A percentile compares a stretch with the other conserved stretches of the same genome.
These are phyloP conservation scores for Strigamia transsilvanica DNA, from an alignment of 2,888 invertebrate genomes.

Conservation along the genomic window DNA sequence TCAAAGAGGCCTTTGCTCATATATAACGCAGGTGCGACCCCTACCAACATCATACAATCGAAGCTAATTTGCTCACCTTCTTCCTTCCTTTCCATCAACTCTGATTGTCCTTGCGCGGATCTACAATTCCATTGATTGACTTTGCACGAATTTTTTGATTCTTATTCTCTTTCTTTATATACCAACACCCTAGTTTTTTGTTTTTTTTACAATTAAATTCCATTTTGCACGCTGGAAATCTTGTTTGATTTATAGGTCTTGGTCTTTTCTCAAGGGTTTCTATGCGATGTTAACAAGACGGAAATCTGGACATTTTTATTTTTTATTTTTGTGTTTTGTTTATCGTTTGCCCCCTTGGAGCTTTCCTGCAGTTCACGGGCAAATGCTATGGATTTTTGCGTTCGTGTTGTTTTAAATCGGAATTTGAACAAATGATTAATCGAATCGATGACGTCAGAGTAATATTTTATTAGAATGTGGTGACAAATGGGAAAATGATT, in stretches of 20 bases:
- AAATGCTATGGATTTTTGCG: too few relatives aligned
- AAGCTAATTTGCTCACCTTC: slow-evolving; percentile 38
- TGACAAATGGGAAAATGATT: not conserved
- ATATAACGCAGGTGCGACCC: slow-evolving; percentile 38
- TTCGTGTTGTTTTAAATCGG: too few relatives aligned
- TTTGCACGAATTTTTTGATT: not conserved
- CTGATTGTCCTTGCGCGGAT: slow-evolving; percentile 20
- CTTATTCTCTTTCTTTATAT: not conserved
- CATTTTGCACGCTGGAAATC: not conserved
- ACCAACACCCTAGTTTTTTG: not conserved
- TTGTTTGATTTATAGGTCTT: not conserved
- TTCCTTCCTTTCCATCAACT: slow-evolving; percentile 38
- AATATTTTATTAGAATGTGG: not conserved
- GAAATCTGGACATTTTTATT: too few relatives aligned
- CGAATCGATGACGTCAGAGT: not conserved
- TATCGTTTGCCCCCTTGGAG: too few relatives aligned
- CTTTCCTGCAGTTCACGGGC: too few relatives aligned
- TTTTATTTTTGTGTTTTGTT: too few relatives aligned
- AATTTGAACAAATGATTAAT: not conserved
- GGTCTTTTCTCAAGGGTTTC: not conserved
- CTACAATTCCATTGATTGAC: slow-evolving; percentile 34
- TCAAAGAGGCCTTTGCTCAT: slow-evolving; percentile 38
- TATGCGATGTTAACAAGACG: slow-evolving; percentile 6
- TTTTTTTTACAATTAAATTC: not conserved
- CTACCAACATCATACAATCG: slow-evolving; percentile 38